Base-by-base conservation (phyloP, 1,140 invertebrate genomes). In the Drosophila pruinosa region DNA sequence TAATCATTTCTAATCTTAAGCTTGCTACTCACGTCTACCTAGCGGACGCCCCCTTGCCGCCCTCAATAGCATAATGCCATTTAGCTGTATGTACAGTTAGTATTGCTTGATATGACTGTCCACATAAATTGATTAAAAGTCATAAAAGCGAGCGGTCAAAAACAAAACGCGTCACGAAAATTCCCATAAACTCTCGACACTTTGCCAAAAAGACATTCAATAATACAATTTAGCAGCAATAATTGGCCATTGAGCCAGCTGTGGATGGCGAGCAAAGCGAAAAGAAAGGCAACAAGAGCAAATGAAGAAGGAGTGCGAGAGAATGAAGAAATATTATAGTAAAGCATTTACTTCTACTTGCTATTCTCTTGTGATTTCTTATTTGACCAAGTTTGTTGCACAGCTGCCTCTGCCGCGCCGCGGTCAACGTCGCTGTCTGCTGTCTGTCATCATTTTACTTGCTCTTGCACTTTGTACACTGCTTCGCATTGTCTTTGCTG, bases 161-260 rank as follows among this genome's bases (percentile, higher is more conserved):
- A 47, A 75, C 69, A 71, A 83, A 83, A 79, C n/a, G 62, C 47
- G 34, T 70, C 50, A 50, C 21, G 21, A 53, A 56, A 85, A 45
- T 75, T 83, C 81, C 81, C 81, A 82, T 75, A 81, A 76, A 75
- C 36, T 41, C 22, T 31, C 34, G 22, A 54, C 10, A 26, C 52
- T 59, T 59, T 72, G 47, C 59, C 43, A 43, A 62, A n/a, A 62
- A 57, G 43, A 52, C 28, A 67, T 61, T 72, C 64, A 80, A 85
- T 86, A 83, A 86, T 86, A 72, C 81, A 77, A 74, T 88, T 86
- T 74, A 71, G 70, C 69, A 78, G 65, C 77, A 39, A 81, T 86
- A 86, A 86, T 86, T 86, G 81, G 82, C 82, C 65, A 83, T 75
- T 45, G 72, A 59, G 79, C 41, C 52, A 53, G 47, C 47, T 50